phyloP scores from a whole-genome alignment of 2,888 invertebrate species.

The Taenaris catops region DNA sequence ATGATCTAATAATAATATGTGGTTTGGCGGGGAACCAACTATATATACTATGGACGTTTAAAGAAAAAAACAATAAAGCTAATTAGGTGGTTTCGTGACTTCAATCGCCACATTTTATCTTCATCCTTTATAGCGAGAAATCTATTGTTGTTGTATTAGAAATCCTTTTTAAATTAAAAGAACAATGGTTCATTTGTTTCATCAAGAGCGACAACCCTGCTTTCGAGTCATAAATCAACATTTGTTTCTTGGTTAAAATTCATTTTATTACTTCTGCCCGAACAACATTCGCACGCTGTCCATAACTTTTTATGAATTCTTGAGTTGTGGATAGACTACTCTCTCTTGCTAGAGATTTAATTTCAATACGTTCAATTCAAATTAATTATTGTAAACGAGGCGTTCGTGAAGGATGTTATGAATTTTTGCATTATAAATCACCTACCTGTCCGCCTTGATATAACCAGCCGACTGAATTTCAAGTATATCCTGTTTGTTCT shows the following conservation, averaged over 20 bases:
- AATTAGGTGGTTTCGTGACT: no score
- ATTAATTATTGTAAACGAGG: background rate
- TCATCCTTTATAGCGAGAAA: no score
- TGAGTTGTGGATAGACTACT: slow-evolving; percentile 12
- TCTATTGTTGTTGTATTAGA: no score
- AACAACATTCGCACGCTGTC: background rate
- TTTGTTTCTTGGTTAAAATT: slow-evolving; percentile 2
- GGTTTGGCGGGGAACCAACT: slow-evolving; percentile 61
- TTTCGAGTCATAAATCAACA: slow-evolving; percentile 6
- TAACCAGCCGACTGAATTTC: slow-evolving; percentile 2
- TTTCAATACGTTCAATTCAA: slow-evolving; percentile 12
- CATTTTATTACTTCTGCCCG: slow-evolving; percentile 3
- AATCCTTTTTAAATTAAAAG: no score
- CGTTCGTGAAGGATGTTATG: slow-evolving; percentile 15
- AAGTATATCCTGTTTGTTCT: slow-evolving; percentile 3
- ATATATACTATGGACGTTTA: slow-evolving; percentile 39
- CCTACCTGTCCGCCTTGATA: slow-evolving; percentile 27
- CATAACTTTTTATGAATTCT: slow-evolving; percentile 16
- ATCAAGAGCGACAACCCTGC: slow-evolving; percentile 6
- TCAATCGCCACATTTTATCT: no score
- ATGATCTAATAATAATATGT: slow-evolving; percentile 68
- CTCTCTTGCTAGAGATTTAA: slow-evolving; percentile 21
- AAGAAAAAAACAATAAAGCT: slow-evolving; percentile 33
- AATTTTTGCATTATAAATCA: slow-evolving; percentile 27
- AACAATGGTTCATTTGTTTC: no score